Conservation (phyloP, 2,113 vertebrate species). For the Lethenteron reissneri region DNA sequence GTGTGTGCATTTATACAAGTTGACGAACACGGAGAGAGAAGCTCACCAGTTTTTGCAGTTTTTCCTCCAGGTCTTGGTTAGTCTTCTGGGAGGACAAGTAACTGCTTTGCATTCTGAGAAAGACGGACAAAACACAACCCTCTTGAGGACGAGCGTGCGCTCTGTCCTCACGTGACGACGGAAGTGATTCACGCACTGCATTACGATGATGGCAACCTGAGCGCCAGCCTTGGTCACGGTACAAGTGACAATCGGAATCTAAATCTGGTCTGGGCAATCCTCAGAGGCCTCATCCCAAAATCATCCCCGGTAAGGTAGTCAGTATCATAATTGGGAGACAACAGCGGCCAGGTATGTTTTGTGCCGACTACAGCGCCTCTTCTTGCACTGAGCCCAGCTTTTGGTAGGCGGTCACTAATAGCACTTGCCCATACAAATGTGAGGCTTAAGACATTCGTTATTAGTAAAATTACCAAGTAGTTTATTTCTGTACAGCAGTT, state of each 20-base stretch:
- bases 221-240: too few species aligned
- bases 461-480: too few species aligned
- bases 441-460: too few species aligned
- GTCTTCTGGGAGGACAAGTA: slow-evolving; percentile 77
- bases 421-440: too few species aligned
- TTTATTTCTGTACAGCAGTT: too few species aligned
- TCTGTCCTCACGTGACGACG: not conserved
- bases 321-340: not conserved
- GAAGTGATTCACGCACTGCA: too few species aligned
- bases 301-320: not conserved
- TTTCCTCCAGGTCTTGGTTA: slow-evolving; percentile 89
- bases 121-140: slow-evolving; percentile 15
- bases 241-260: not conserved
- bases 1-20: too few species aligned
- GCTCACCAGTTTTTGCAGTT: slow-evolving; percentile 68
- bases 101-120: slow-evolving; percentile 70
- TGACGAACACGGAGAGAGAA: too few species aligned
- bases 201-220: not conserved
- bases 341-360: too few species aligned
- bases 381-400: too few species aligned
- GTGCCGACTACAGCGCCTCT: too few species aligned
- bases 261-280: not conserved
- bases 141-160: slow-evolving; percentile 4
- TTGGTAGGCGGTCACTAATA: too few species aligned
- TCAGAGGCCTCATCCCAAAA: not conserved